A percentile compares a stretch with the other conserved stretches of the same genome.
phyloP scores from a whole-genome alignment of 2,113 vertebrate genomes.

The Mormyrus lacerda region DNA sequence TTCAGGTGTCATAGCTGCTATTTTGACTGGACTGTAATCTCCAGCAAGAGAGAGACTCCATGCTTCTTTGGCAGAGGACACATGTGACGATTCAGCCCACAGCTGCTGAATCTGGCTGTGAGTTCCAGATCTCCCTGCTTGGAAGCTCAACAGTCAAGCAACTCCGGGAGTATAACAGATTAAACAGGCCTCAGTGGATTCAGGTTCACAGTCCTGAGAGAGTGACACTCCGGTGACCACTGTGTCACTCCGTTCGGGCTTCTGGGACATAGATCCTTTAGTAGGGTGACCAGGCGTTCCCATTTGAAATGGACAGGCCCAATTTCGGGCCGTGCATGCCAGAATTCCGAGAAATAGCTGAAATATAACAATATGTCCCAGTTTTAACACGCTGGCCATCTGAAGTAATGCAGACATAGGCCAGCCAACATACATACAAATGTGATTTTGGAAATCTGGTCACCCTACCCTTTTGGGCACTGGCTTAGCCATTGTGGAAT shows the following conservation, averaged over 20 bases:
- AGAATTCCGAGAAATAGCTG: not conserved
- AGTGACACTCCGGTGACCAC: not conserved
- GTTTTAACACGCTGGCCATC: not conserved
- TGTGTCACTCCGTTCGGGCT: not conserved
- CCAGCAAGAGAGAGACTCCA: not conserved
- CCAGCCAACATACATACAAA: not conserved
- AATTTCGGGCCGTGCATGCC: not conserved
- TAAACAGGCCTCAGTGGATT: not conserved
- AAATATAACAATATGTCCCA: not conserved
- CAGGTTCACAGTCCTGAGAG: not conserved
- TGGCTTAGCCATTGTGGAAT: not conserved
- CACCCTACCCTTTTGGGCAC: not conserved
- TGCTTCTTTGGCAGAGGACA: not conserved
- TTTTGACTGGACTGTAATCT: not conserved
- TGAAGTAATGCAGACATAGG: not conserved
- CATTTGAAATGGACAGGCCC: not conserved
- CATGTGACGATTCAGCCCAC: not conserved
- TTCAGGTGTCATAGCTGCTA: not conserved
- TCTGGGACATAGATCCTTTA: not conserved
- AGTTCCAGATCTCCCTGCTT: not conserved
- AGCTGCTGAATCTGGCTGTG: not conserved
- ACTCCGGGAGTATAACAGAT: not conserved
- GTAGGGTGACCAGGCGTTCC: not conserved
- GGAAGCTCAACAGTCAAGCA: not conserved
- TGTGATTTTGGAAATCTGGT: not conserved